Evolutionary conservation across 2,888 invertebrate genomes (phyloP), one percentile per base, ranked within the genome.

Genomic region (Synanthedon andrenaeformis): DNA sequence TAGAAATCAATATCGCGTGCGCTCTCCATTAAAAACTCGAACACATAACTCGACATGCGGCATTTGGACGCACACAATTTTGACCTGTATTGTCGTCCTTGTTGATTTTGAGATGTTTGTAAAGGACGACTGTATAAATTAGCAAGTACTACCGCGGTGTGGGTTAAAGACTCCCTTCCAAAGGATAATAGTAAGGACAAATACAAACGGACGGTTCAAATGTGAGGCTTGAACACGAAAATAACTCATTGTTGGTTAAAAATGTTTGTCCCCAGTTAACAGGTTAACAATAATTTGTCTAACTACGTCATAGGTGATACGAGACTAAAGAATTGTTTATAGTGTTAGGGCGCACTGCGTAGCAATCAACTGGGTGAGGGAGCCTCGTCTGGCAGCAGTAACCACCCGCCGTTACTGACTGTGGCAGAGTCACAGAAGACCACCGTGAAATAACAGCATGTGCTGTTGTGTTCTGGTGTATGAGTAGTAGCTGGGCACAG

Each of bases 111-210:
- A 57, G 57, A 57, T 84, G 70, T 84, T 84, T 83, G 76, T 63
- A 70, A 84, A 84, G 84, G 84, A 72, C 69, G 67, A 58, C 65
- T 72, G 66, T 67, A 62, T 54, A 72, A 82, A 82, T 84, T 85
- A 85, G 84, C 84, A 69, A 67, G 71, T 82, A 67, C 84, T 85
- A 85, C 84, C 73, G 84, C 84, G 84, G 84, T 70, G 54, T 58
- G 59, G 62, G 62, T 70, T 75, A 80, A 77, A 73, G 35, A 35
- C 63, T 55, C 59, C 61, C 62, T 56, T 52, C 58, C 55, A 54
- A 58, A 56, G 61, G 66, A 55, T 76, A 77, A 78, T 75, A 69
- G 66, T 59, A 62, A 59, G 58, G 55, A 62, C 59, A 69, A 76
- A 77, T 64, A 74, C 48, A 58, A 55, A 56, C 57, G 56, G 10